Evolutionary conservation across 2,888 invertebrate species (phyloP), one percentile per base, ranked within the genome.

Genomic region (Limenitis camilla): DNA sequence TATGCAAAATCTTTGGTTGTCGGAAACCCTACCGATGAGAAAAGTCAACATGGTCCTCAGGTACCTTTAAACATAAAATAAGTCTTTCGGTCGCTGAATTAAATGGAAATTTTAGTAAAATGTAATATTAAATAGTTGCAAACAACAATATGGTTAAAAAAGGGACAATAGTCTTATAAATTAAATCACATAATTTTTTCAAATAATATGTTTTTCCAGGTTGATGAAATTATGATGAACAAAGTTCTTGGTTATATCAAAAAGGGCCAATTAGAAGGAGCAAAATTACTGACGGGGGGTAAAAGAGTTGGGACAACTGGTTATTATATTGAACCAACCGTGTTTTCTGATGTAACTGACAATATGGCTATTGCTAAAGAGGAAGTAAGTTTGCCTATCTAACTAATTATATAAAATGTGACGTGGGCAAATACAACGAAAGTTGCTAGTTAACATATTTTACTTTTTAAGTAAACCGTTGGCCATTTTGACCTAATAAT

Each of bases 211-310:
- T 19, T n/a, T 57, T 66, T 59, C 4, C 67, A 92, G 91, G 87
- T 94, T 49, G 93, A 94, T 65, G 83, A 91, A 50, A 88, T 88
- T 46, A 94, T 94, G 88, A 89, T 94, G 71, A 89, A 89, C 1
- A 95, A 93, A 78, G 91, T 96, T 11, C 69, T 96, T 57, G 86
- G 85, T 1, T 90, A 94, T 66, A 93, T 97, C 48, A 91, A 94
- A 56, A 90, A 89, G 57, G 96, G 96, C 2, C 92, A 92, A 72
- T 78, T 91, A 58, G 91, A 96, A 72, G 96, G 96, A 0, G 96
- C 96, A 0, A 92, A 90, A 65, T 77, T 96, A 53, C 84, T 92
- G 65, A 83, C 90, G 11, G 97, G 96, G 7, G 96, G 96, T 2
- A 75, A 76, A 19, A 68, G 80, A 7, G 53, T 90, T 30, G 94